Evolutionary conservation across 2,113 vertebrate species (phyloP).

Genomic region (Enhydra lutris): DNA sequence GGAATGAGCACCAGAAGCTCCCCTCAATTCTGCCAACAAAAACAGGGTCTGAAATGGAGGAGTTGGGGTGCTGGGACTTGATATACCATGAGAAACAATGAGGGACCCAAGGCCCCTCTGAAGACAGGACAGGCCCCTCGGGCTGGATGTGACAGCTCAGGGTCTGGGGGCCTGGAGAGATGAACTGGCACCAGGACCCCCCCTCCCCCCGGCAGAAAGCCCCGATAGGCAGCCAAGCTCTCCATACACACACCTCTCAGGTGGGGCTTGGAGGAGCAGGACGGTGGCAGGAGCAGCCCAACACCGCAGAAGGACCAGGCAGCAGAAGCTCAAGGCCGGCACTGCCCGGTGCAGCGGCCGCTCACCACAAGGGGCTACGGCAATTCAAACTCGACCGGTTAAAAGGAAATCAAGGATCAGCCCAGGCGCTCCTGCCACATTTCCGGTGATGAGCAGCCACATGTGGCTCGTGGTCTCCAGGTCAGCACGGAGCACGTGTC

Average conservation of each 20-base stretch:
- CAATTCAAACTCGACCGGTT: background rate
- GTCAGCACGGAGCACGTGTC: background rate
- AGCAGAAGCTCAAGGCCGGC: background rate
- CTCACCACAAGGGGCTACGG: background rate
- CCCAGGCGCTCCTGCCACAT: background rate
- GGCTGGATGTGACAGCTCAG: background rate
- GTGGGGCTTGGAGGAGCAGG: background rate
- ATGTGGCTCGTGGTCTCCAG: background rate
- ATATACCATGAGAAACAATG: background rate
- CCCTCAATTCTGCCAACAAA: background rate
- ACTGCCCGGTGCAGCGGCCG: accelerated
- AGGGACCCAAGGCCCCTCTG: background rate
- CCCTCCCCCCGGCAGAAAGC: background rate
- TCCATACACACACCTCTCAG: background rate
- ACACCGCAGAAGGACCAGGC: background rate
- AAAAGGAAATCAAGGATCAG: background rate
- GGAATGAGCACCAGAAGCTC: background rate
- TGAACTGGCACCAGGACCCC: background rate
- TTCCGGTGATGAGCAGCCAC: background rate
- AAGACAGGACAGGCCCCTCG: background rate
- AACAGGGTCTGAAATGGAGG: background rate
- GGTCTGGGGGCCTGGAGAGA: background rate
- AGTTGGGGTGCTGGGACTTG: background rate
- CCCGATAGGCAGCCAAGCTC: background rate
- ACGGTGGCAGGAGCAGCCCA: background rate